Base-by-base conservation (phyloP, 1,140 invertebrate genomes). In the Leguminivora glycinivorella region DNA sequence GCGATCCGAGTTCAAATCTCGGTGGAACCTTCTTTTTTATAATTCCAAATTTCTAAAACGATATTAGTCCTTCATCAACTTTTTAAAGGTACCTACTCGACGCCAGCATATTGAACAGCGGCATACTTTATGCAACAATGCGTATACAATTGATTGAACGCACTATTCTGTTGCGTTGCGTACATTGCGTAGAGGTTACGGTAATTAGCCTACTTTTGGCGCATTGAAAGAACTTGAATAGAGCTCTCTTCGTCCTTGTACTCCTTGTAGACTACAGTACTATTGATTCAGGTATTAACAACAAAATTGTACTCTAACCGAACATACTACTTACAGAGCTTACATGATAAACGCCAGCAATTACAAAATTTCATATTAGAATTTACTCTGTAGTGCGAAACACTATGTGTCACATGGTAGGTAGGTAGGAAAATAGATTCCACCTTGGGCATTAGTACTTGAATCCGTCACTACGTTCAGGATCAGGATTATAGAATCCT, bases 1-100 rank as follows among this genome's bases (percentile, higher is more conserved):
- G 67, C 67, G 67, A 68, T 68, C 38, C 67, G 67, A 68, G 38
- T 68, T 68, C 38, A 72, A 70, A 58, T 63, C 58, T 63, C 58
- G 58, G 58, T 63, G 29, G 58, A 31, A 34, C 58, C 58, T 63
- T 52, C 6, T 7, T 52, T 40, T 52, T 52, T 52, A 19, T 9
- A 4, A 19, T 43, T 43, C 14, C 40, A 40, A 31, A 1, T 31
- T 31, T 31, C 29, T 7, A 7, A 31, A 31, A 6, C 10, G 9
- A 6, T 7, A 31, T 7, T 1, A 7, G 29, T 31, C 4, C 29
- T 31, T 31, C 5, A 9, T 40, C 38, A 6, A 9, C 2, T 40
- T 40, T 40, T 40, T 5, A 9, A 10, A 10, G 5, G 5, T 40
- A 40, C 38, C 38, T 6, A 40, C 2, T 9, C 2, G 5, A 10